phyloP scores from a whole-genome alignment of 2,888 invertebrate species.

The Uloborus plumipes region DNA sequence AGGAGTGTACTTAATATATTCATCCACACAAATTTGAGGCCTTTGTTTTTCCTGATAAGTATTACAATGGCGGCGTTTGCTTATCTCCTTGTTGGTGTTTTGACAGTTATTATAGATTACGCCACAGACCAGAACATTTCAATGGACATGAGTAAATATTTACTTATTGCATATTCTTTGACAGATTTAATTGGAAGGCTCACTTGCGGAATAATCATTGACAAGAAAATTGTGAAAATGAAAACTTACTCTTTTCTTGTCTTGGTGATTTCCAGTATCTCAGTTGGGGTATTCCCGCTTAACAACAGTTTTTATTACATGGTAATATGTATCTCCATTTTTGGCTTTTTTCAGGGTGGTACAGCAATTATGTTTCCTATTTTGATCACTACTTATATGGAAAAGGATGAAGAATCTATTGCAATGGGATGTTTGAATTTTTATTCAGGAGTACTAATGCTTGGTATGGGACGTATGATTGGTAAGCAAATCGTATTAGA shows the following conservation, averaged over 20 bases:
- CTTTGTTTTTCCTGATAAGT: constrained; percentile 48
- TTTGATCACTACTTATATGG: constrained; percentile 33
- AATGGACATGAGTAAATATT: constrained; percentile 42
- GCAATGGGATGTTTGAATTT: constrained; percentile 54
- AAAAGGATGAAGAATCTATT: constrained; percentile 43
- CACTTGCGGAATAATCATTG: constrained; percentile 63
- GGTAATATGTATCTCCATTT: constrained; percentile 34
- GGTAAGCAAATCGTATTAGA: constrained; percentile 12
- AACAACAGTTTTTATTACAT: constrained; percentile 25
- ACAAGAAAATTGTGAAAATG: constrained; percentile 35
- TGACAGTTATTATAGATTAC: constrained; percentile 65
- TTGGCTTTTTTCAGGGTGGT: constrained; percentile 41
- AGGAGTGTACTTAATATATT: not conserved
- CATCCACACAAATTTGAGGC: constrained; percentile 28
- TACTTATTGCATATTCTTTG: constrained; percentile 62
- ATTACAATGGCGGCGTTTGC: constrained; percentile 42
- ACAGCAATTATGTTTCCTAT: constrained; percentile 53
- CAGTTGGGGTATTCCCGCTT: constrained; percentile 19
- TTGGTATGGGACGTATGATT: constrained; percentile 42
- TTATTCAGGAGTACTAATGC: constrained; percentile 44
- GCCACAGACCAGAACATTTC: constrained; percentile 59
- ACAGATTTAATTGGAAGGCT: constrained; percentile 65
- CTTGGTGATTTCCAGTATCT: constrained; percentile 13
- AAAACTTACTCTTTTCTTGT: constrained; percentile 33
- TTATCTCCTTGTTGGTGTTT: constrained; percentile 52